A percentile compares a stretch with the other conserved stretches of the same genome.
Evolutionary conservation across 2,113 vertebrate species (phyloP).

Genomic region (Tupaia tana): DNA sequence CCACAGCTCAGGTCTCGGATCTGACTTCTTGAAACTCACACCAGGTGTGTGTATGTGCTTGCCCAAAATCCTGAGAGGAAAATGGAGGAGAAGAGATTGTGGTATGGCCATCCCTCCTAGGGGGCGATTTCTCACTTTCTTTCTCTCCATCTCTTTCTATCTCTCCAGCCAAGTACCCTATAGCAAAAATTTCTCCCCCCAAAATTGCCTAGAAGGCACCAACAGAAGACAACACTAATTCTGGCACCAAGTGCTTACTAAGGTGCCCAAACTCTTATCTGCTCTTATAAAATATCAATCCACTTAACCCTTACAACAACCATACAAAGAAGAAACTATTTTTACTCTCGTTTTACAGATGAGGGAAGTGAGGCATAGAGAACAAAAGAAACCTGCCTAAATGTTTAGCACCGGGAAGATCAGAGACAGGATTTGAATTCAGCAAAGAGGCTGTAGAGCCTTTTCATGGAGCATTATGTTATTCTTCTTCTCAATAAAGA

Average conservation of each 20-base stretch:
- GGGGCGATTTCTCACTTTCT: too few species aligned
- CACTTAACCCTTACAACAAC: not conserved
- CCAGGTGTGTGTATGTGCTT: too few species aligned
- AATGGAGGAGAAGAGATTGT: too few species aligned
- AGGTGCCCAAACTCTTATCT: not conserved
- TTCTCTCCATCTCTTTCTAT: too few species aligned
- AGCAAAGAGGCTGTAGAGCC: not conserved
- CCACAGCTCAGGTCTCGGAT: too few species aligned
- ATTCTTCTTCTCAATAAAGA: not conserved
- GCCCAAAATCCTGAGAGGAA: too few species aligned
- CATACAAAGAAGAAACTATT: not conserved
- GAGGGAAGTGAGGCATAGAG: not conserved
- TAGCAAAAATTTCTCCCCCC: too few species aligned
- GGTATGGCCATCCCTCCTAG: too few species aligned
- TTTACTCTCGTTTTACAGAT: not conserved
- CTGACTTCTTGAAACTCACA: too few species aligned
- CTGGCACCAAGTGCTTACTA: not conserved
- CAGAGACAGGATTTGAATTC: not conserved
- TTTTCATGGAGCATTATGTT: not conserved
- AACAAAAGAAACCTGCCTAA: not conserved
- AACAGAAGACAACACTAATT: not conserved
- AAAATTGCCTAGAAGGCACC: not conserved
- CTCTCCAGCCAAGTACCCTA: too few species aligned
- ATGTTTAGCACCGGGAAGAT: not conserved
- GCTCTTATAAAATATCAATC: not conserved